Evolutionary conservation across 2,888 invertebrate genomes (phyloP).

Genomic region (Labia minor): DNA sequence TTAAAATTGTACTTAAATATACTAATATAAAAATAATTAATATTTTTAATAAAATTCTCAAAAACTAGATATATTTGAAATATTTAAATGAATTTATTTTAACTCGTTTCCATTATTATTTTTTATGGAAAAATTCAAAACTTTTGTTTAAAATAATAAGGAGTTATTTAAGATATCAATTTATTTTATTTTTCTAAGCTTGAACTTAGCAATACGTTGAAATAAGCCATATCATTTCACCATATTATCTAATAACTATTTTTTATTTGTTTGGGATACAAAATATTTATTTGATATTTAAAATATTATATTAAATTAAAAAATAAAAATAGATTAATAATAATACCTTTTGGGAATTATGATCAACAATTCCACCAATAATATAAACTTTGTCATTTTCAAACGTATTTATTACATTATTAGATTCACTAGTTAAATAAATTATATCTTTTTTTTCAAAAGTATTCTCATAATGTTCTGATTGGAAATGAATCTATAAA

Average conservation of each 20-base stretch:
- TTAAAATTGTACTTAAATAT: neutral
- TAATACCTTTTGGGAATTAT: constrained; percentile 83
- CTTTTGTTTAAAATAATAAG: too few relatives aligned
- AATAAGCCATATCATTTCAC: too few relatives aligned
- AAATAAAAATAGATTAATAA: too few relatives aligned
- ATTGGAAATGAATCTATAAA: constrained; percentile 56
- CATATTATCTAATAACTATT: too few relatives aligned
- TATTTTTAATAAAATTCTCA: neutral
- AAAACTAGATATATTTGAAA: neutral
- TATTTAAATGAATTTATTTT: constrained; percentile 22
- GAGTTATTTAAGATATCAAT: too few relatives aligned
- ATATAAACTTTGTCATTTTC: constrained; percentile 74
- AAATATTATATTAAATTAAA: too few relatives aligned
- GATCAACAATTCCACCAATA: constrained; percentile 95
- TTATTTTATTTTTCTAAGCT: too few relatives aligned
- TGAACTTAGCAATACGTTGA: too few relatives aligned
- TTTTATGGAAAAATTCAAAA: too few relatives aligned
- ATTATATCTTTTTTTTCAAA: constrained; percentile 71
- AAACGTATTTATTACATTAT: constrained; percentile 64
- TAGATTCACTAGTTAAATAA: constrained; percentile 90
- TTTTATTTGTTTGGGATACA: too few relatives aligned
- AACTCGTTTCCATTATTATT: too few relatives aligned
- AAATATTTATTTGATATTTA: too few relatives aligned
- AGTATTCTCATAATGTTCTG: constrained; percentile 52
- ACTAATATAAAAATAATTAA: constrained; percentile 15